Evolutionary conservation across 2,888 invertebrate species (phyloP).

Genomic region (Molorchus minor): DNA sequence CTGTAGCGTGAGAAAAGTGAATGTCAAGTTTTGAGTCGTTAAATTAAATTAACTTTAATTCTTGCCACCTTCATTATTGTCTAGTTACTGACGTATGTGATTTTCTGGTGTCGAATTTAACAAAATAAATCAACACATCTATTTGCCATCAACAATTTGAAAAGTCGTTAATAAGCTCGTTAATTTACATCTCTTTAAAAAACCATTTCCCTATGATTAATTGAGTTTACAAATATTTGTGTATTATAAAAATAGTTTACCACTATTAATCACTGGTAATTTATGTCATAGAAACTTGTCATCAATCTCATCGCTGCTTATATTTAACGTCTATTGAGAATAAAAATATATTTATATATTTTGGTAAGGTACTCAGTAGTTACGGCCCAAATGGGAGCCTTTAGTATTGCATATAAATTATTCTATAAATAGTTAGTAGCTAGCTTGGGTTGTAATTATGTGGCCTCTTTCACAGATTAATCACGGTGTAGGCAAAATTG

Average conservation of each 20-base stretch:
- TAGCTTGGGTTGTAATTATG: background rate
- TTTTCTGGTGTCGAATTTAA: too few relatives aligned
- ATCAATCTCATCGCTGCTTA: conserved; percentile 1
- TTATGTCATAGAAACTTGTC: background rate
- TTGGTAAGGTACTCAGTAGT: conserved; percentile 24
- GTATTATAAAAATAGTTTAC: background rate
- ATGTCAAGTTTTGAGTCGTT: too few relatives aligned
- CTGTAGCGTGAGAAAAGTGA: too few relatives aligned
- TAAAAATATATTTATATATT: conserved; percentile 27
- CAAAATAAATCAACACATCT: background rate
- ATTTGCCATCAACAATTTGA: too few relatives aligned
- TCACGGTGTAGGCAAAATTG: too few relatives aligned
- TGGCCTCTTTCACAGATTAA: too few relatives aligned
- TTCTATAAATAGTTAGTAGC: conserved; percentile 23
- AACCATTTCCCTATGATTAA: conserved; percentile 5
- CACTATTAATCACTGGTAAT: conserved; percentile 9
- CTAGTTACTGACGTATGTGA: too few relatives aligned
- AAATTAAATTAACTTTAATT: too few relatives aligned
- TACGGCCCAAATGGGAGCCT: conserved; percentile 1
- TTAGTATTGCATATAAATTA: conserved; percentile 21
- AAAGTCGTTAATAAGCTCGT: background rate
- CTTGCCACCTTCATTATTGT: too few relatives aligned
- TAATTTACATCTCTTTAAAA: background rate
- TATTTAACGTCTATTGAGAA: conserved; percentile 29
- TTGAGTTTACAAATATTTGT: background rate